These are phyloP conservation scores for Centropyge bicolor DNA, from an alignment of 2,797 vertebrate species.

Conservation along the genomic window DNA sequence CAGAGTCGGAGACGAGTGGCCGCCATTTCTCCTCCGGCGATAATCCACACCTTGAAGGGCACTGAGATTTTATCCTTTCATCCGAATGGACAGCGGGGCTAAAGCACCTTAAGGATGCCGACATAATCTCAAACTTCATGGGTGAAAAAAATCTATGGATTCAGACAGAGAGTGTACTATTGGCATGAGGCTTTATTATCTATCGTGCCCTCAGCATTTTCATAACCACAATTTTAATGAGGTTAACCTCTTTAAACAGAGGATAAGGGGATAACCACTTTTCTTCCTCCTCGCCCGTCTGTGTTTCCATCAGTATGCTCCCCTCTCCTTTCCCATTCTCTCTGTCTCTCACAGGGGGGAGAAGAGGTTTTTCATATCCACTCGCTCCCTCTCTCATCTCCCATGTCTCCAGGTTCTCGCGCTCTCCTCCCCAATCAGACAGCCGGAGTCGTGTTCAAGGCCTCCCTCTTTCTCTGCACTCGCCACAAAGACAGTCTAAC, in stretches of 20 bases:
- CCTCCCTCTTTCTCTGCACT: constrained; percentile 61
- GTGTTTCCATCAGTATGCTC: constrained; percentile 46
- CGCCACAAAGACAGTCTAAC: constrained; percentile 74
- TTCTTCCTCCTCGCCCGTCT: constrained; percentile 40
- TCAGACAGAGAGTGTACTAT: constrained; percentile 42
- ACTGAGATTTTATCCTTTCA: constrained; percentile 20
- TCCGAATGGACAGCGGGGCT: constrained; percentile 12
- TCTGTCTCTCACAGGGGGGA: constrained; percentile 43
- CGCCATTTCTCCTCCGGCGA: constrained; percentile 4
- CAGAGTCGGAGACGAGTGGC: constrained; percentile 29
- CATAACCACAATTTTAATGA: constrained; percentile 71
- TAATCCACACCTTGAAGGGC: constrained; percentile 38
- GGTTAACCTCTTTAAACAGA: constrained; percentile 71
- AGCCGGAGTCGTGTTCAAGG: constrained; percentile 68
- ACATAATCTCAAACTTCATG: constrained; percentile 49
- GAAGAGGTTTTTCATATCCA: constrained; percentile 59
- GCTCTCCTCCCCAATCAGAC: constrained; percentile 74
- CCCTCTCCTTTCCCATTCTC: constrained; percentile 28
- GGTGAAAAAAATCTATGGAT: constrained; percentile 52
- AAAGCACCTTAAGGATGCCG: constrained; percentile 49
- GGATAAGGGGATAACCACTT: constrained; percentile 58
- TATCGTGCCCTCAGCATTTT: constrained; percentile 58
- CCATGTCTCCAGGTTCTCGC: constrained; percentile 73
- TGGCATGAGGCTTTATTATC: constrained; percentile 62
- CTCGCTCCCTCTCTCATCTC: constrained; percentile 67